Evolutionary conservation across 2,797 vertebrate species (phyloP).

Genomic region (Cygnus olor): DNA sequence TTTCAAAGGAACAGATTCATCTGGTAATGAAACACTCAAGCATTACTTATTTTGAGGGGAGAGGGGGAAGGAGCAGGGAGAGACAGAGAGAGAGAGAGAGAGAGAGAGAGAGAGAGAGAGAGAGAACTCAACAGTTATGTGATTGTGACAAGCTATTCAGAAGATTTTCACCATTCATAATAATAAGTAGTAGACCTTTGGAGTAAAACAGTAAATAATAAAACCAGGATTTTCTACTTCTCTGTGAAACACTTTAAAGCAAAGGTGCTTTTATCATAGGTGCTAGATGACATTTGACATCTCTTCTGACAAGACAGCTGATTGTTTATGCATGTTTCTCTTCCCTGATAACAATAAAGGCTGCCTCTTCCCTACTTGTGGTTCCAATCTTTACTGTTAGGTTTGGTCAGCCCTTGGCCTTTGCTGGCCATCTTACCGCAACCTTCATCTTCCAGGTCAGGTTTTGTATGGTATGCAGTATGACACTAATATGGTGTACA

Average conservation of each 20-base stretch:
- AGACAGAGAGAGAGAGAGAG: background rate
- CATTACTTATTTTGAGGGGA: background rate
- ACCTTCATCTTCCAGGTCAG: background rate
- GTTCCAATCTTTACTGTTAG: background rate
- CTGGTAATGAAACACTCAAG: background rate
- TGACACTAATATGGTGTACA: background rate
- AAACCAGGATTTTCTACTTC: background rate
- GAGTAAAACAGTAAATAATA: background rate
- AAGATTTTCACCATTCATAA: background rate
- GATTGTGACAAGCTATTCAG: background rate
- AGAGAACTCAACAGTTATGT: fast-evolving
- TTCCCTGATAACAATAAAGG: background rate
- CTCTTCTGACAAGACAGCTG: background rate
- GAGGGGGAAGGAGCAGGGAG: no score
- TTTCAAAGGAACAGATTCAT: background rate
- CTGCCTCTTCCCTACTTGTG: background rate
- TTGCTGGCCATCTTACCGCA: background rate
- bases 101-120: no score
- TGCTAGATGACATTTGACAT: background rate
- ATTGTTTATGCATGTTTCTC: background rate
- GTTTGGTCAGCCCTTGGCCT: background rate
- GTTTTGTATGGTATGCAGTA: background rate
- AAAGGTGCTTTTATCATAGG: background rate
- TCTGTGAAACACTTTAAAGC: background rate
- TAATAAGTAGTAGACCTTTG: background rate